Percentiles rank a stretch among this genome's conserved stretches.
phyloP scores from a whole-genome alignment of 2,113 vertebrate genomes.

The Camelus dromedarius region DNA sequence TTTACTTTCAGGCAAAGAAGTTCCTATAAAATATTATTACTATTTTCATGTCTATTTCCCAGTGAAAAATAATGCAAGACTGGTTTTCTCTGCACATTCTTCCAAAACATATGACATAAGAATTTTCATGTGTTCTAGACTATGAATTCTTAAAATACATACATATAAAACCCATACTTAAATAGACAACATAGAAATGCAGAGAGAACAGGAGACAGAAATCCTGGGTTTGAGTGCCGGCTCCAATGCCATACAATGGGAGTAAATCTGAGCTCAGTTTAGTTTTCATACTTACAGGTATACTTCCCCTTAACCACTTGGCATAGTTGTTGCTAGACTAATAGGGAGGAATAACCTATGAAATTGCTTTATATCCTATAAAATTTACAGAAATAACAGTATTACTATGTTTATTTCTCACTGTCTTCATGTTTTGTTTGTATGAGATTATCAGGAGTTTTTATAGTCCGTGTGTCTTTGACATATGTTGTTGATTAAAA shows the following conservation, averaged over 20 bases:
- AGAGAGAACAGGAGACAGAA: neutral
- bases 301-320: neutral
- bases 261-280: neutral
- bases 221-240: neutral
- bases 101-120: neutral
- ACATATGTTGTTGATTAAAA: neutral
- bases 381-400: neutral
- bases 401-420: neutral
- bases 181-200: neutral
- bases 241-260: neutral
- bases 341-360: neutral
- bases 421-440: neutral
- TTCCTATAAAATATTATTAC: neutral
- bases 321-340: neutral
- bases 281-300: neutral
- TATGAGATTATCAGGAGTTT: neutral
- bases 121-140: neutral
- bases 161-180: neutral
- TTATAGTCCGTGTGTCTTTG: neutral
- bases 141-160: neutral
- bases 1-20: neutral
- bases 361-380: neutral
- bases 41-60: conserved; percentile 23
- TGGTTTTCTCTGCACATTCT: neutral
- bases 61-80: conserved; percentile 2